Evolutionary conservation across 2,113 vertebrate genomes (phyloP).

Genomic region (Pyrgilauda ruficollis): DNA sequence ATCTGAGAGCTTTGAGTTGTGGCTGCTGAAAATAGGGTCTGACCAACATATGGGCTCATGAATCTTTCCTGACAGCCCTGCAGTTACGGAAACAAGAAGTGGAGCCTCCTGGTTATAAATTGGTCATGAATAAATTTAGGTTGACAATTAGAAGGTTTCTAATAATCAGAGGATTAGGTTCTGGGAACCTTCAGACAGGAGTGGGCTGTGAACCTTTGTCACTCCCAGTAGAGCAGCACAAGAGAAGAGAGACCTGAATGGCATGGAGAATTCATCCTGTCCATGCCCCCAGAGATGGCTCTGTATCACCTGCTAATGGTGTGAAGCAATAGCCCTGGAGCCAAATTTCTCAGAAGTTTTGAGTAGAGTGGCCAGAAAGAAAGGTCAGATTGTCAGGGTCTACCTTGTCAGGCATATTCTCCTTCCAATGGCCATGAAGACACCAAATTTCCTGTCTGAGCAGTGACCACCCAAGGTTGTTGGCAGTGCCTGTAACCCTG

Average conservation of each 20-base stretch:
- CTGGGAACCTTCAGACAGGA: background rate
- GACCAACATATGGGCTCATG: background rate
- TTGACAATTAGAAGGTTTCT: background rate
- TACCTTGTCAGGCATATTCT: background rate
- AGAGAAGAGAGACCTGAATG: background rate
- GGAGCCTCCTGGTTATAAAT: background rate
- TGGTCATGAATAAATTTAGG: background rate
- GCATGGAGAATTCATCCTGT: background rate
- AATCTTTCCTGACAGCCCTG: constrained; percentile 5
- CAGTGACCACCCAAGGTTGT: background rate
- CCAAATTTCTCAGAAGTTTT: rapidly evolving
- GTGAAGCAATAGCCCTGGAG: background rate
- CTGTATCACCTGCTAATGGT: background rate
- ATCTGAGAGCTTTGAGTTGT: background rate
- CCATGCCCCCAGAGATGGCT: background rate
- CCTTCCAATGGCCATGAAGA: background rate
- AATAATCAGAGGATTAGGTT: background rate
- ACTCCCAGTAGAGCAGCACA: rapidly evolving
- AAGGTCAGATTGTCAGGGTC: background rate
- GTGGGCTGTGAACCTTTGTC: background rate
- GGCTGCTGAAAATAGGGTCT: background rate
- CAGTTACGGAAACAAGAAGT: background rate
- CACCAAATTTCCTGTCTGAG: background rate
- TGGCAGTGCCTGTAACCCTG: background rate
- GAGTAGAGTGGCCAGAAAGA: background rate